A percentile compares a stretch with the other conserved stretches of the same genome.
phyloP scores from a whole-genome alignment of 2,797 vertebrate genomes.

The Takifugu rubripes region DNA sequence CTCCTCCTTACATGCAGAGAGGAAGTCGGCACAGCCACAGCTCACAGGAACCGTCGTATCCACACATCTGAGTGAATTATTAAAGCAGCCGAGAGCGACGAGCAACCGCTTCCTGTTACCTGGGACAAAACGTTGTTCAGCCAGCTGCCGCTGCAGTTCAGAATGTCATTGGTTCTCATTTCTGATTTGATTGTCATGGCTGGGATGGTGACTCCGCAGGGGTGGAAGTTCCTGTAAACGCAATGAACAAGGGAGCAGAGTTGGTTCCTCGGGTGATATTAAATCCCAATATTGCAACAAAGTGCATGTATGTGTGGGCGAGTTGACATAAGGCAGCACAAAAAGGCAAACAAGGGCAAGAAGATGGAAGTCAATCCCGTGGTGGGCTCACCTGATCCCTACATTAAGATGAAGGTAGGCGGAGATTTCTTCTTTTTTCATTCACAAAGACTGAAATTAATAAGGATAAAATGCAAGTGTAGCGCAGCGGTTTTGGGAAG shows the following conservation, averaged over 20 bases:
- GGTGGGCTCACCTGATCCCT: constrained; percentile 72
- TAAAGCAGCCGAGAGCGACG: constrained; percentile 65
- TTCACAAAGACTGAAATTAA: constrained; percentile 27
- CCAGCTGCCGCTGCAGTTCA: constrained; percentile 33
- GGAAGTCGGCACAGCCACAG: constrained; percentile 52
- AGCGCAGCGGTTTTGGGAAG: constrained; percentile 14
- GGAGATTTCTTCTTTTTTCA: constrained; percentile 44
- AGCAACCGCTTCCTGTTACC: constrained; percentile 38
- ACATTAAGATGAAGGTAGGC: constrained; percentile 70
- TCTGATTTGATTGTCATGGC: constrained; percentile 55
- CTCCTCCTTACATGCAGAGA: constrained; percentile 56
- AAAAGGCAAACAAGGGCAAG: constrained; percentile 63
- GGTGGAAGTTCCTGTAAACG: constrained; percentile 55
- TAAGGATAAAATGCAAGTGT: constrained; percentile 30
- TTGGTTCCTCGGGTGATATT: constrained; percentile 54
- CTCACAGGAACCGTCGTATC: constrained; percentile 55
- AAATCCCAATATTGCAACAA: constrained; percentile 38
- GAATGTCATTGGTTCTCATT: constrained; percentile 46
- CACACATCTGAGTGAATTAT: constrained; percentile 72
- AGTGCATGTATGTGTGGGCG: constrained; percentile 50
- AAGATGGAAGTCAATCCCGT: constrained; percentile 80
- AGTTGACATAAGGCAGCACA: constrained; percentile 53
- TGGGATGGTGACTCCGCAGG: constrained; percentile 40
- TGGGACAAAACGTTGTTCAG: constrained; percentile 41
- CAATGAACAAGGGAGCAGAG: constrained; percentile 36